Evolutionary conservation across 1,140 invertebrate species (phyloP), one percentile per base, ranked within the genome.

Genomic region (Drosophila carrolli): DNA sequence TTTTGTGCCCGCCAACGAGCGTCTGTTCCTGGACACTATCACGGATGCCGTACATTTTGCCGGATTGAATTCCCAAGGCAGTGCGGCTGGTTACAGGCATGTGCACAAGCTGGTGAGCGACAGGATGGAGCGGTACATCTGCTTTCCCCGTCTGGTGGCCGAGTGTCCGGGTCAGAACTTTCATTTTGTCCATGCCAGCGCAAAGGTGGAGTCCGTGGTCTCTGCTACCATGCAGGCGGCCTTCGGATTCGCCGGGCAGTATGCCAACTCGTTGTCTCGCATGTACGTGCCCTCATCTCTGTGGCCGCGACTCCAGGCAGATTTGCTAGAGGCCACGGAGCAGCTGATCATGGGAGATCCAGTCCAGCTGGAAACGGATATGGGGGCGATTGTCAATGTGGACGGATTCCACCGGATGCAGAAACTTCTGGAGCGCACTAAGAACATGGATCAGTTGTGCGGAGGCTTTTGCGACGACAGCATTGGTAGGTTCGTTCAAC

Each of bases 81-180:
- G 54, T 23, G 58, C 60, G 3, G 29, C 54, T 13, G 99, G 98
- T 1, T 99, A 99, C 91, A 96, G 96, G 81, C 94, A 95, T 79
- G 91, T 99, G 0, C 99, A 98, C 97, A 95, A 95, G 75, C 95
- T 97, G 93, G 97, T 99, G 54, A 97, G 97, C 10, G 93, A 97
- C 50, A 99, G 99, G 91, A 93, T 99, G 16, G 93, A 95, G 40
- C 95, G 93, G 1, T 99, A 98, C 91, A 95, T 93, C 57, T 97
- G 97, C 86, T 99, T 98, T 92, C 99, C 98, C 0, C 95, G 98
- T 72, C 93, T 99, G 2, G 96, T 99, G 75, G 96, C 96, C 72
- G 98, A 99, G 53, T 99, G 98, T 93, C 98, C 98, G 27, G 98
- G 98, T 0, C 99, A 99, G 93, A 99, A 99, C 93, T 99, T 97